Conservation (phyloP, 2,888 invertebrate species). For the Campoplex nolae region DNA sequence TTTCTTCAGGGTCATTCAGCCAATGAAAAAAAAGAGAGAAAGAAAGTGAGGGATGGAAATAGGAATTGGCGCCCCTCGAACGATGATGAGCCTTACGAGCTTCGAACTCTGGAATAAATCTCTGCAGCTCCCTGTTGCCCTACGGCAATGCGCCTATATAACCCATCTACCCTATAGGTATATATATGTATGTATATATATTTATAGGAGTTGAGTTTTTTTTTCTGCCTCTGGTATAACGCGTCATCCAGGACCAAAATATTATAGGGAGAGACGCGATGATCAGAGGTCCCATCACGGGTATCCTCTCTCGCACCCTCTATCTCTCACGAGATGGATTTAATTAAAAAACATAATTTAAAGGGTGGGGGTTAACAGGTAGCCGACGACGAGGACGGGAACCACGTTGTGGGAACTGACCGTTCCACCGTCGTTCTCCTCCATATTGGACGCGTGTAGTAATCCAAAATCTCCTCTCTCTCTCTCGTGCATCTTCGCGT, state of each 20-base stretch:
- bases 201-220: not conserved
- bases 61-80: conserved; percentile 69
- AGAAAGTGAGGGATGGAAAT: conserved; percentile 66
- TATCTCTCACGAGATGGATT: conserved; percentile 82
- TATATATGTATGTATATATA: not conserved
- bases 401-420: conserved; percentile 82
- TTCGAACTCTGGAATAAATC: conserved; percentile 83
- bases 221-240: conserved; percentile 64
- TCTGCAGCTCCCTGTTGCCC: conserved; percentile 83
- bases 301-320: conserved; percentile 54
- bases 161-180: not conserved
- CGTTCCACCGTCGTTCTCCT: conserved; percentile 43
- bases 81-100: conserved; percentile 72
- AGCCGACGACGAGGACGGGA: conserved; percentile 75
- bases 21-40: conserved; percentile 38
- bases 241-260: conserved; percentile 64
- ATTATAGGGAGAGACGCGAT: conserved; percentile 54
- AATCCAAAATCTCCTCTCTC: conserved; percentile 6
- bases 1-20: conserved; percentile 69
- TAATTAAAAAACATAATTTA: conserved; percentile 85
- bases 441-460: conserved; percentile 25
- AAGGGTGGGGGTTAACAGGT: conserved; percentile 80
- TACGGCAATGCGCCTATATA: conserved; percentile 67
- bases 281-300: conserved; percentile 55
- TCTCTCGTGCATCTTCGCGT: conserved; percentile 33